phyloP scores from a whole-genome alignment of 1,140 invertebrate species.

The Heliconius nattereri region DNA sequence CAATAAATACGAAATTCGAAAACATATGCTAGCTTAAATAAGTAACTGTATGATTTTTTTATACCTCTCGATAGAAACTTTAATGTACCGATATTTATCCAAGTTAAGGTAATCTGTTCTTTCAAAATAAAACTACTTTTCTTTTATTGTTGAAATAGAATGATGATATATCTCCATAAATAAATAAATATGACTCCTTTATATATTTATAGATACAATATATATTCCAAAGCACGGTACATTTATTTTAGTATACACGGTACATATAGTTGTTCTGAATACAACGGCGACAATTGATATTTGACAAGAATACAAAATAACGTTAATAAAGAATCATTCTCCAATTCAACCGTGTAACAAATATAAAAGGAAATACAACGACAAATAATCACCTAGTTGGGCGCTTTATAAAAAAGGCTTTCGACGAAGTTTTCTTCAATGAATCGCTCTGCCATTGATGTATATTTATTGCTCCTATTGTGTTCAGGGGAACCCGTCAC shows the following conservation, averaged over 20 bases:
- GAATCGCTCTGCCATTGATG: slow-evolving; percentile 28
- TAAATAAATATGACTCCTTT: no score
- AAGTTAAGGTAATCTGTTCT: not conserved
- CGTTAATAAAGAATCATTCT: not conserved
- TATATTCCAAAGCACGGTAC: no score
- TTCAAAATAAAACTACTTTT: not conserved
- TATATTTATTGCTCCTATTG: slow-evolving; percentile 29
- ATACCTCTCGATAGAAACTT: not conserved
- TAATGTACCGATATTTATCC: not conserved
- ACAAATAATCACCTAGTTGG: slow-evolving; percentile 15
- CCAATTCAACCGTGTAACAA: not conserved
- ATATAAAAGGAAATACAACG: slow-evolving; percentile 11
- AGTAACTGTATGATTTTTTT: slow-evolving; percentile 24
- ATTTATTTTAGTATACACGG: no score
- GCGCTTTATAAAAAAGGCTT: slow-evolving; percentile 17
- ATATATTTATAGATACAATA: no score
- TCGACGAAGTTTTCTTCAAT: slow-evolving; percentile 23
- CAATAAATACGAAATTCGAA: slow-evolving; percentile 30
- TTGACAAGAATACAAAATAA: not conserved
- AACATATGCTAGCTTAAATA: slow-evolving; percentile 23
- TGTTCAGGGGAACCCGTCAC: slow-evolving; percentile 22
- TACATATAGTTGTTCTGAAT: no score
- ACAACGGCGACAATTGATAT: no score
- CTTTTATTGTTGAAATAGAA: not conserved
- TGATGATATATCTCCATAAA: no score